Conservation (phyloP, 2,888 invertebrate genomes). For the Mechanitis mazaeus region DNA sequence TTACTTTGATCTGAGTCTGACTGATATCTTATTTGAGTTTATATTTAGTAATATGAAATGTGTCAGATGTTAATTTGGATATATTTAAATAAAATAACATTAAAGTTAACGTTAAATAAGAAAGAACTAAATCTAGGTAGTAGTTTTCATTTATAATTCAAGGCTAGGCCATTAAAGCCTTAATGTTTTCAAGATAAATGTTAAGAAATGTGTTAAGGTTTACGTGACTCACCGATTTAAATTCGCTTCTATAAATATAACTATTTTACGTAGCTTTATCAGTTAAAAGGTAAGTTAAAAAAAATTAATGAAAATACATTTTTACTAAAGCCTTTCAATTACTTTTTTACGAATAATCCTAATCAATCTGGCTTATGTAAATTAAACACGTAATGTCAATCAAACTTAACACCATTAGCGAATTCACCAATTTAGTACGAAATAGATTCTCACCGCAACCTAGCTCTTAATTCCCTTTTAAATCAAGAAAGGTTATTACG, state of each 20-base stretch:
- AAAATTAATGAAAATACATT: background rate
- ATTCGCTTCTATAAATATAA: background rate
- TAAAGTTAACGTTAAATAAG: background rate
- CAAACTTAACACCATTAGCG: constrained; percentile 4
- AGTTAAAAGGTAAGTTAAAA: background rate
- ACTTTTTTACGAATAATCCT: background rate
- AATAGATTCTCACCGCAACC: constrained; percentile 42
- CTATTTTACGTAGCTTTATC: background rate
- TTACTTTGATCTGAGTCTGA: background rate
- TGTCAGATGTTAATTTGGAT: background rate
- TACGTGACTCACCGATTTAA: constrained; percentile 1
- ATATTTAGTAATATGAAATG: background rate
- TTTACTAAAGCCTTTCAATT: background rate
- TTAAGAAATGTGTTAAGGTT: constrained; percentile 4
- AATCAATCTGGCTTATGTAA: background rate
- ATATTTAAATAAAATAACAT: background rate
- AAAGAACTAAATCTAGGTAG: background rate
- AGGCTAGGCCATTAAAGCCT: constrained; percentile 6
- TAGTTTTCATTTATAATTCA: constrained; percentile 2
- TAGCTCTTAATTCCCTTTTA: constrained; percentile 59
- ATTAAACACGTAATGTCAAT: constrained; percentile 1
- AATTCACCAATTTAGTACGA: constrained; percentile 38
- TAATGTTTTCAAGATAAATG: constrained; percentile 7
- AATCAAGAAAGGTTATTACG: constrained; percentile 33
- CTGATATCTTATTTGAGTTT: background rate